These are phyloP conservation scores for Crematogaster levior DNA, from an alignment of 2,888 invertebrate genomes.

Conservation along the genomic window DNA sequence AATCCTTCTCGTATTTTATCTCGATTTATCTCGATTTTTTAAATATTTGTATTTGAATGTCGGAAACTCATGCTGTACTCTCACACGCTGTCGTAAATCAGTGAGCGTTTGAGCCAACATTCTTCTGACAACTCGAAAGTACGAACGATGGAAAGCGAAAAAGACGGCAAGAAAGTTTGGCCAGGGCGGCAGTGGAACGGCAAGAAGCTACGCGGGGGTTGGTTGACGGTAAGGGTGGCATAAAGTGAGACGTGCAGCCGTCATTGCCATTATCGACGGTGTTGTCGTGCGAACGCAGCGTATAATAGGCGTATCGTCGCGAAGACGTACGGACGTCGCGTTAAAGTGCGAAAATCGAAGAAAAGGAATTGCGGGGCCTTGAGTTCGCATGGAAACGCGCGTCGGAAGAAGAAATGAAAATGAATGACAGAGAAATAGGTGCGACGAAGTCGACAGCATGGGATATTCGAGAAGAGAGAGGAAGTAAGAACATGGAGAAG, in stretches of 20 bases:
- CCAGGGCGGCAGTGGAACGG: conserved; percentile 1
- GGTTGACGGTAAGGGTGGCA: neutral
- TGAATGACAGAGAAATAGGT: conserved; percentile 19
- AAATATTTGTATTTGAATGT: neutral
- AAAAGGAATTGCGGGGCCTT: conserved; percentile 60
- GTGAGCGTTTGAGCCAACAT: neutral
- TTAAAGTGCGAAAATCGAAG: conserved; percentile 73
- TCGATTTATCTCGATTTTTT: neutral
- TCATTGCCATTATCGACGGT: conserved; percentile 63
- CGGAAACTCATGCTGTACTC: neutral
- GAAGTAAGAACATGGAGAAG: neutral
- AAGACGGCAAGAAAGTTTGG: conserved; percentile 11
- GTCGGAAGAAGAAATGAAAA: conserved; percentile 23
- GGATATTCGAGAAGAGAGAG: neutral
- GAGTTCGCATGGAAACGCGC: conserved; percentile 63
- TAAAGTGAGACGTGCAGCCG: conserved; percentile 55
- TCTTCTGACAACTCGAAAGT: conserved; percentile 25
- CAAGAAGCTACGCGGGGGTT: neutral
- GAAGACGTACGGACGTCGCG: conserved; percentile 67
- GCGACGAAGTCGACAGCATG: neutral
- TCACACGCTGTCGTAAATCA: conserved; percentile 23
- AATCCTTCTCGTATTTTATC: too few species aligned
- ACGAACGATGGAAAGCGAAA: conserved; percentile 12
- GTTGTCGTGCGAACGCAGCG: conserved; percentile 59
- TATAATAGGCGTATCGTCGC: conserved; percentile 63